A percentile compares a stretch with the other conserved stretches of the same genome.
phyloP scores from a whole-genome alignment of 2,797 vertebrate genomes.

The Semotilus atromaculatus region DNA sequence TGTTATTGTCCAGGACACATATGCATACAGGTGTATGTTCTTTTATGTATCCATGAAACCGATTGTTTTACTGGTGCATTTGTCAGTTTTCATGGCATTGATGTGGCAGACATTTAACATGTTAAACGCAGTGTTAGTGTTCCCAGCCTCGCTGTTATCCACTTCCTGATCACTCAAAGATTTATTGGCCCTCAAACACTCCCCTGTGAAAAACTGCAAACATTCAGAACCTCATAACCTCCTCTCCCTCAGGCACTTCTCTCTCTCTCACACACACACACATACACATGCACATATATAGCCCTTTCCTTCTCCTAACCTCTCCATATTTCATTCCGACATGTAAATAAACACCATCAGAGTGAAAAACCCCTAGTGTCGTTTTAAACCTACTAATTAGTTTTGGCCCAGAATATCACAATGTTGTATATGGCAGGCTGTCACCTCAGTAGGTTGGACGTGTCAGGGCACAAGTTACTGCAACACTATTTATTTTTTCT shows the following conservation, averaged over 20 bases:
- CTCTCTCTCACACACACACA: constrained; percentile 56
- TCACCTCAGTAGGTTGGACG: constrained; percentile 1
- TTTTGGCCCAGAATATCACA: constrained; percentile 67
- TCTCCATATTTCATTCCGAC: constrained; percentile 56
- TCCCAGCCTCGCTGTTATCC: constrained; percentile 73
- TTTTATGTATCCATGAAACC: constrained; percentile 56
- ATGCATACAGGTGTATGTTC: constrained; percentile 33
- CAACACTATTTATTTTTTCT: constrained; percentile 50
- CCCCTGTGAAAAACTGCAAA: constrained; percentile 73
- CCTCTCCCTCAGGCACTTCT: constrained; percentile 62
- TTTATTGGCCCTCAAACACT: constrained; percentile 73
- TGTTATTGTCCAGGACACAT: background rate
- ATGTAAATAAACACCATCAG: constrained; percentile 74
- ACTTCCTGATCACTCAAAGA: constrained; percentile 75
- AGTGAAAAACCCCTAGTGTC: constrained; percentile 64
- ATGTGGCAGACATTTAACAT: constrained; percentile 60
- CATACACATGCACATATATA: constrained; percentile 3
- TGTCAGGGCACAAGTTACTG: constrained; percentile 37
- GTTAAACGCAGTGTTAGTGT: constrained; percentile 69
- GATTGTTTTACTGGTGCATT: constrained; percentile 77
- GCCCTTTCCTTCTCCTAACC: constrained; percentile 21
- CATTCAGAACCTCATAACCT: constrained; percentile 75
- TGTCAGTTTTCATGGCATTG: constrained; percentile 71
- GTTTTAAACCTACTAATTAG: constrained; percentile 70
- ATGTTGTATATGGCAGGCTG: constrained; percentile 52